Evolutionary conservation across 1,140 invertebrate genomes (phyloP).

Genomic region (Venustaconcha ellipsiformis): DNA sequence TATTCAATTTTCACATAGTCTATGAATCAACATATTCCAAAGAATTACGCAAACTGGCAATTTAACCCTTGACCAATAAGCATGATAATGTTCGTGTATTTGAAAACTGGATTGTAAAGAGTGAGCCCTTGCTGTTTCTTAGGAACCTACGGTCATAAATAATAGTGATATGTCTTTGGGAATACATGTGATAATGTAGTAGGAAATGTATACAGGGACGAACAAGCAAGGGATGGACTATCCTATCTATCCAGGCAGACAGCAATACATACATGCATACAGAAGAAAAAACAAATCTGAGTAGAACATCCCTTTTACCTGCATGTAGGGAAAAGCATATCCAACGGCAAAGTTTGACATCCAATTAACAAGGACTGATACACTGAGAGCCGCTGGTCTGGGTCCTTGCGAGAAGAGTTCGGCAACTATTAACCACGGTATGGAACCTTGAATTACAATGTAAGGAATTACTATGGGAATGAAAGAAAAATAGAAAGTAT

Average conservation of each 20-base stretch:
- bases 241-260: neutral
- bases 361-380: constrained; percentile 98
- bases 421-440: constrained; percentile 95
- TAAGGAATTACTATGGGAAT: neutral
- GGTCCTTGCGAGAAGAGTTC: constrained; percentile 98
- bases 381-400: constrained; percentile 96
- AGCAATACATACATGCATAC: neutral
- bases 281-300: too few species aligned
- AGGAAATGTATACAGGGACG: neutral
- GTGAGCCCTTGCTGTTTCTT: too few species aligned
- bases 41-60: too few species aligned
- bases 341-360: constrained; percentile 97
- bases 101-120: too few species aligned
- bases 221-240: neutral
- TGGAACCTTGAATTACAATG: constrained; percentile 71
- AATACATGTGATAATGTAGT: neutral
- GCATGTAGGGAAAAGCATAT: constrained; percentile 87
- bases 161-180: neutral
- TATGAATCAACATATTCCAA: too few species aligned
- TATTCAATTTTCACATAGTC: too few species aligned
- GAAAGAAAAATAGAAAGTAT: neutral
- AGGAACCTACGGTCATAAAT: neutral
- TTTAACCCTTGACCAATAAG: too few species aligned
- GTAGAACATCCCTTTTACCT: constrained; percentile 56
- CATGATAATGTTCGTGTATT: too few species aligned